phyloP scores from a whole-genome alignment of 2,888 invertebrate species.

The Phortica magna region DNA sequence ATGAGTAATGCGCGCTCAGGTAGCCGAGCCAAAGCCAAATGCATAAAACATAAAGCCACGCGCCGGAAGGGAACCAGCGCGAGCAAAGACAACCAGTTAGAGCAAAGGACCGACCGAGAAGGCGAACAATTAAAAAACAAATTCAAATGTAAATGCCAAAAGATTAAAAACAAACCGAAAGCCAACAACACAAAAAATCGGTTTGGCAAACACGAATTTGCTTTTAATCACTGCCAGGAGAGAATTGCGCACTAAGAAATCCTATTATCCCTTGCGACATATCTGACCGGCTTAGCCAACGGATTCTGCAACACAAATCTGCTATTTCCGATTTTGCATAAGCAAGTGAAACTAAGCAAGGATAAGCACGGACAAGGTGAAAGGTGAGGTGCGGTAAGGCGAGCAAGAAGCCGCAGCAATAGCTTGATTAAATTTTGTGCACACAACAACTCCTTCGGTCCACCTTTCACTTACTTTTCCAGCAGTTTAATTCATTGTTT shows the following conservation, averaged over 20 bases:
- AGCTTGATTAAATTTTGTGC: not conserved
- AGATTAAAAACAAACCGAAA: slow-evolving; percentile 21
- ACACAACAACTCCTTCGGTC: not conserved
- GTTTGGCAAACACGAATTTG: slow-evolving; percentile 27
- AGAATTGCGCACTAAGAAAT: slow-evolving; percentile 44
- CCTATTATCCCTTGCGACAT: slow-evolving; percentile 42
- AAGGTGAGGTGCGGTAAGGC: not conserved
- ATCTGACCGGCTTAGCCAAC: slow-evolving; percentile 11
- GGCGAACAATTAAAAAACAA: slow-evolving; percentile 28
- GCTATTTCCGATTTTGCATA: slow-evolving; percentile 46
- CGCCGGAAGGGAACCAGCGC: not conserved
- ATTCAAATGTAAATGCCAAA: slow-evolving; percentile 25
- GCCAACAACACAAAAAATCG: slow-evolving; percentile 15
- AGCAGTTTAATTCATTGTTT: not conserved
- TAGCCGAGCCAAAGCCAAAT: slow-evolving; percentile 1
- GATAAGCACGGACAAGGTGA: not conserved
- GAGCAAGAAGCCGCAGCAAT: not conserved
- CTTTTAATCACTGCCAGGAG: slow-evolving; percentile 43
- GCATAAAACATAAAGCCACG: slow-evolving; percentile 15
- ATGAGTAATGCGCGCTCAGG: not conserved
- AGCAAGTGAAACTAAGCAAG: slow-evolving; percentile 23
- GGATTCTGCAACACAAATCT: slow-evolving; percentile 44
- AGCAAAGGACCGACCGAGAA: not conserved
- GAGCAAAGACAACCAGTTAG: not conserved
- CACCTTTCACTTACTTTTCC: not conserved